A percentile compares a stretch with the other conserved stretches of the same genome.
Evolutionary conservation across 1,140 invertebrate species (phyloP).

Genomic region (Phenacoccus solenopsis): DNA sequence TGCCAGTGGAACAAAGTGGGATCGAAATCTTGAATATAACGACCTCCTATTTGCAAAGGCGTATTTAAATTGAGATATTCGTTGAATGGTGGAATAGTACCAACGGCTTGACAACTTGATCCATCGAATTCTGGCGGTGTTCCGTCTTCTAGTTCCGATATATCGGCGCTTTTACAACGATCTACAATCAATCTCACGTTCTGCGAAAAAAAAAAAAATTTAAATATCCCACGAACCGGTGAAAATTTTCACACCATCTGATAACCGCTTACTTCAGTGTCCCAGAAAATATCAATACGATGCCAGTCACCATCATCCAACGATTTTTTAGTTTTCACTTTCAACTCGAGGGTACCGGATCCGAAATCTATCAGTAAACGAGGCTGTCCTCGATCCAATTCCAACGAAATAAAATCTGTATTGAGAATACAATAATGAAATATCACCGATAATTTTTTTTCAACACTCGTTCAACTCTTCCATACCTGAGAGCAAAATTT

Average conservation of each 20-base stretch:
- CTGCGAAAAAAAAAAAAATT: conserved; percentile 30
- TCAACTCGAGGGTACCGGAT: conserved; percentile 77
- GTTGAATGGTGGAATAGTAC: conserved; percentile 83
- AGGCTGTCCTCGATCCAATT: conserved; percentile 81
- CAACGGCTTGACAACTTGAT: conserved; percentile 72
- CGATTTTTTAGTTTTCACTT: conserved; percentile 72
- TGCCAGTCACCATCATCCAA: conserved; percentile 94
- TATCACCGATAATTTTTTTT: too few relatives aligned
- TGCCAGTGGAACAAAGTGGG: conserved; percentile 73
- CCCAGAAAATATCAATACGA: conserved; percentile 86
- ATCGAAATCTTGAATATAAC: conserved; percentile 74
- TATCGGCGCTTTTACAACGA: conserved; percentile 72
- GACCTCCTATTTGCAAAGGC: conserved; percentile 83
- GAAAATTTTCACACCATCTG: too few relatives aligned
- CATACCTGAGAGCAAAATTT: conserved; percentile 65
- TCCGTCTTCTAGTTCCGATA: conserved; percentile 77
- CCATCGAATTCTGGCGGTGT: conserved; percentile 73
- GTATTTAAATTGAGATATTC: conserved; percentile 94
- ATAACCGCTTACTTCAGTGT: conserved; percentile 65
- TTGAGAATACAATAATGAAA: not conserved
- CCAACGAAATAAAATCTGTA: conserved; percentile 81
- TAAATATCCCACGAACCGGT: not conserved
- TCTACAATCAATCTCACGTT: conserved; percentile 83
- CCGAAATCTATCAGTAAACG: conserved; percentile 87
- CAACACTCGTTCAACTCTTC: not conserved